These are phyloP conservation scores for Phrynocephalus guinanensis DNA, from an alignment of 2,797 vertebrate species.

Conservation along the genomic window DNA sequence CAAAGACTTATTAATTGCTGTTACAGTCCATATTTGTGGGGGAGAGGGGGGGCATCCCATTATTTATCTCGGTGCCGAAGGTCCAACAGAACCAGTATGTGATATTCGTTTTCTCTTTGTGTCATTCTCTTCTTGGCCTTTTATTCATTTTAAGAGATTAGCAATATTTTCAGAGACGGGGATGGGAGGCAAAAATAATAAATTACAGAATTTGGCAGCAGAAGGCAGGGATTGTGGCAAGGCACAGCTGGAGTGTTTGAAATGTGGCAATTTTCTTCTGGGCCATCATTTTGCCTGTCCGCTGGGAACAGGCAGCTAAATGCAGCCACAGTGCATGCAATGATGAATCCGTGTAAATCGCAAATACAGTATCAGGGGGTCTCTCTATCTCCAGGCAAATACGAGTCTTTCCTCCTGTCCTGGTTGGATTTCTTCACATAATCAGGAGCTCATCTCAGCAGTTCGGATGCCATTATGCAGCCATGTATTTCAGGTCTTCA, in stretches of 20 bases:
- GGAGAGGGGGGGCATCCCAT: neutral
- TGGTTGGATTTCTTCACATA: conserved; percentile 55
- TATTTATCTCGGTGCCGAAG: conserved; percentile 48
- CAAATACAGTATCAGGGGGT: conserved; percentile 37
- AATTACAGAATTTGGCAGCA: conserved; percentile 68
- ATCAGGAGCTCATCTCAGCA: conserved; percentile 40
- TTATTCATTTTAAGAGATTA: conserved; percentile 65
- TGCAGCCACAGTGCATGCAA: conserved; percentile 64
- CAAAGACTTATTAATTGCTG: conserved; percentile 39
- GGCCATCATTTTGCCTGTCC: conserved; percentile 64
- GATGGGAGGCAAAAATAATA: conserved; percentile 58
- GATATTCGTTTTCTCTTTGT: conserved; percentile 55
- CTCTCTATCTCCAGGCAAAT: conserved; percentile 54
- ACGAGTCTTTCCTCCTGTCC: conserved; percentile 40
- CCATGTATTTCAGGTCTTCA: conserved; percentile 56
- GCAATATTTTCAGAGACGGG: conserved; percentile 67
- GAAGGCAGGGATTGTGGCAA: conserved; percentile 61
- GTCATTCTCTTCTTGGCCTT: conserved; percentile 48
- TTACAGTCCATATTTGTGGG: conserved; percentile 33
- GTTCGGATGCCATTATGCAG: conserved; percentile 53
- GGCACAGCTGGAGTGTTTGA: conserved; percentile 65
- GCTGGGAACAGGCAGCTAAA: conserved; percentile 64
- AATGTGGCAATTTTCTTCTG: conserved; percentile 69
- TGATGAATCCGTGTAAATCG: conserved; percentile 66
- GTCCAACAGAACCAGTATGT: conserved; percentile 57